These are phyloP conservation scores for Charina bottae DNA, from an alignment of 2,113 vertebrate species.

Conservation along the genomic window DNA sequence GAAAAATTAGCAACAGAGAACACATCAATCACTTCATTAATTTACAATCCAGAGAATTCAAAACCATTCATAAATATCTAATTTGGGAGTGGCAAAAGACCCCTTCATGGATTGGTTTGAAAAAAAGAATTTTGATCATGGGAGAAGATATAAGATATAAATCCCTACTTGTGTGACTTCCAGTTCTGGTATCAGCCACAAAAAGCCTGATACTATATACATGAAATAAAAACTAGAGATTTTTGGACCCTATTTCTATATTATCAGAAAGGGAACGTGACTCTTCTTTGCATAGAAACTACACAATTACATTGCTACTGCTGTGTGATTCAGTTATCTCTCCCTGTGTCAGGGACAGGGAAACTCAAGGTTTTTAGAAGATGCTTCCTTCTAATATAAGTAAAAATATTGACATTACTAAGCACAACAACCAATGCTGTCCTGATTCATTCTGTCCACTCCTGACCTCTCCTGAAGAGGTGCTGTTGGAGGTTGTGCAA, in stretches of 20 bases:
- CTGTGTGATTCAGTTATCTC: background rate
- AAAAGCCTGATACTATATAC: background rate
- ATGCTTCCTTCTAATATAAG: background rate
- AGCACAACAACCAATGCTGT: too few species aligned
- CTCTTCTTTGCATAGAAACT: background rate
- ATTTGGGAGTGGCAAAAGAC: background rate
- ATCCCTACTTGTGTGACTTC: background rate
- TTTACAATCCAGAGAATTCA: background rate
- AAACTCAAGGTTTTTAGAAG: background rate
- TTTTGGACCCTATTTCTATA: background rate
- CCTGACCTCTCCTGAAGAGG: background rate
- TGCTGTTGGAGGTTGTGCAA: background rate
- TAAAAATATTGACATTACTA: background rate
- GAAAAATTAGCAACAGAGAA: background rate
- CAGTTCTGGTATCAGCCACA: background rate
- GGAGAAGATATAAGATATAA: background rate
- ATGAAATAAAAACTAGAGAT: background rate
- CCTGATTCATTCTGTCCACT: background rate
- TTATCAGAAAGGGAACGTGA: background rate
- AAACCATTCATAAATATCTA: background rate
- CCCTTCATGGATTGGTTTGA: background rate
- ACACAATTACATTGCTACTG: background rate
- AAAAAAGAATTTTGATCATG: background rate
- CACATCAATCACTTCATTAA: background rate
- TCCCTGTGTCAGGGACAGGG: background rate